A percentile compares a stretch with the other conserved stretches of the same genome.
phyloP scores from a whole-genome alignment of 2,113 vertebrate species.

The Apteryx owenii region DNA sequence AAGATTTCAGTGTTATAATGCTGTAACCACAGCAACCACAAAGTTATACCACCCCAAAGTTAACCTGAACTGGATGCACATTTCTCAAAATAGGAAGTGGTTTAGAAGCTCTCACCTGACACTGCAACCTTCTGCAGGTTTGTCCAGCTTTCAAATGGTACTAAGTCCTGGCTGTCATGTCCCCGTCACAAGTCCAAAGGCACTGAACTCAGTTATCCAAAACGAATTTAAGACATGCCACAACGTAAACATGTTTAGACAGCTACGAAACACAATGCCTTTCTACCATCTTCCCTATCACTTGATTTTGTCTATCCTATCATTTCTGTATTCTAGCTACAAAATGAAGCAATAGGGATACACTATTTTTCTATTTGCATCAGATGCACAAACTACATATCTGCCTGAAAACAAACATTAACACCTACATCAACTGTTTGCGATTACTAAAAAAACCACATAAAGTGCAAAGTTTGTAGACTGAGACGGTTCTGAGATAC shows the following conservation, averaged over 20 bases:
- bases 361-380: background rate
- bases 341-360: background rate
- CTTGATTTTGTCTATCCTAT: background rate
- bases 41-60: background rate
- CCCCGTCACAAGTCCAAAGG: background rate
- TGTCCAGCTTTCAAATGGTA: background rate
- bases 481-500: background rate
- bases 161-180: background rate
- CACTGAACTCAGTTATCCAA: background rate
- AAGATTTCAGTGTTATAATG: background rate
- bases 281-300: background rate
- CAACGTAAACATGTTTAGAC: rapidly evolving
- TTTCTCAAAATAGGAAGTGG: background rate
- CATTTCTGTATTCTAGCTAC: background rate
- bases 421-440: background rate
- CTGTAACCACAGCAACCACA: background rate
- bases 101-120: slow-evolving; percentile 20
- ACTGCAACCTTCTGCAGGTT: background rate
- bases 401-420: background rate
- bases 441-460: background rate
- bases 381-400: background rate
- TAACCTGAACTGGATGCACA: background rate
- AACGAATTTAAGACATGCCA: background rate
- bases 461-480: background rate
- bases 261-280: background rate